These are phyloP conservation scores for Brachypodius melanocephalos DNA, from an alignment of 2,113 vertebrate species.

Conservation along the genomic window DNA sequence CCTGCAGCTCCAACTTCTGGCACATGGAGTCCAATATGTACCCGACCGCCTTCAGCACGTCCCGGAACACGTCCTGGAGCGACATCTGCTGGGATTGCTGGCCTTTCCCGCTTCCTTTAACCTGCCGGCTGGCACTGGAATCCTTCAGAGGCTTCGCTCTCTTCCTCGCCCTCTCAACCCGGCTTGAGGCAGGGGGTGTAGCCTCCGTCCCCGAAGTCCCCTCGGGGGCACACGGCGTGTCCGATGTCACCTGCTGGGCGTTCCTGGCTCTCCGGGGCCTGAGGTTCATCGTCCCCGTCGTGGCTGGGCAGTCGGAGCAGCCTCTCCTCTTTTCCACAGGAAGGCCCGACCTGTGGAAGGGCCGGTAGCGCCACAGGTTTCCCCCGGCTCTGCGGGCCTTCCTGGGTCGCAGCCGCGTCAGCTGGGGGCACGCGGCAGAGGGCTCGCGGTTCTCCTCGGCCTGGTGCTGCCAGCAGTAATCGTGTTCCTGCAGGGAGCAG, in stretches of 20 bases:
- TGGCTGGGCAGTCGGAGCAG: fast-evolving
- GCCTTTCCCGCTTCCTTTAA: fast-evolving
- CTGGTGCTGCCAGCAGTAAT: not conserved
- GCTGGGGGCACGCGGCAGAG: fast-evolving
- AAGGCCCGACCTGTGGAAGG: fast-evolving
- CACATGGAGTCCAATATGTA: not conserved
- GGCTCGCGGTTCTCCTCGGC: fast-evolving
- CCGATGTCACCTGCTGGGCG: fast-evolving
- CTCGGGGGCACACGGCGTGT: fast-evolving
- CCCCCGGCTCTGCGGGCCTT: not conserved
- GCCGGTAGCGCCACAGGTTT: not conserved
- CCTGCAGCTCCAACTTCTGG: not conserved
- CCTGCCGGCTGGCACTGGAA: fast-evolving
- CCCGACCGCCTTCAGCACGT: fast-evolving
- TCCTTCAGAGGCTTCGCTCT: fast-evolving
- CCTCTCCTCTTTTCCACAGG: fast-evolving
- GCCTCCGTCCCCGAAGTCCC: no score
- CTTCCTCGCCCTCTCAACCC: fast-evolving
- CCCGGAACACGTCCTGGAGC: not conserved
- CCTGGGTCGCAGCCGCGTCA: fast-evolving
- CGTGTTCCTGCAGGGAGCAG: not conserved
- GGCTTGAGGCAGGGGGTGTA: fast-evolving
- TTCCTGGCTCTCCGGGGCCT: fast-evolving
- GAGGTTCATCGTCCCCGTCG: fast-evolving
- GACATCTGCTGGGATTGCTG: fast-evolving